Evolutionary conservation across 1,140 invertebrate genomes (phyloP).

Genomic region (Anastrepha ludens): DNA sequence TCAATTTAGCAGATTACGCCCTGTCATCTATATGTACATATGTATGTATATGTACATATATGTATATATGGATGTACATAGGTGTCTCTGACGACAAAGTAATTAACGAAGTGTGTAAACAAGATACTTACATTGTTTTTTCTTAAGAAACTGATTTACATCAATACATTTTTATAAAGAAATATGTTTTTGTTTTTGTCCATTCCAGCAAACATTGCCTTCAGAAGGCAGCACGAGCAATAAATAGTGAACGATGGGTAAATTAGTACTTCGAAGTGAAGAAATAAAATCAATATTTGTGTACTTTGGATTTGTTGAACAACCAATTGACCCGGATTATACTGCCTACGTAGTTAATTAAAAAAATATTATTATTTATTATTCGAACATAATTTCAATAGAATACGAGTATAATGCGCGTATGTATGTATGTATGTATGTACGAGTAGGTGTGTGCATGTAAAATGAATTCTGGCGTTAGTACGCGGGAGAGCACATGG

Average conservation of each 20-base stretch:
- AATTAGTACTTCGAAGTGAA: not conserved
- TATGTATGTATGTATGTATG: too few relatives aligned
- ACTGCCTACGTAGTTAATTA: not conserved
- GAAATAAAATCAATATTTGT: not conserved
- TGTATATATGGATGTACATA: not conserved
- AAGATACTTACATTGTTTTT: not conserved
- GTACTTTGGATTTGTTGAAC: not conserved
- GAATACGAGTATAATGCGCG: too few relatives aligned
- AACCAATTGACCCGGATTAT: slow-evolving; percentile 10
- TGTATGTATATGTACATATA: not conserved
- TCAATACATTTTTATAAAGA: not conserved
- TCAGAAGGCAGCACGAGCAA: not conserved
- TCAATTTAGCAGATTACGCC: too few relatives aligned
- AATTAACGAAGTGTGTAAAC: slow-evolving; percentile 28
- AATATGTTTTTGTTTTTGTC: not conserved
- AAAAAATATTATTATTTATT: too few relatives aligned
- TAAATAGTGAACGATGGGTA: not conserved
- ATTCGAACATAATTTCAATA: too few relatives aligned
- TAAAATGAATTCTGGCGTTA: too few relatives aligned
- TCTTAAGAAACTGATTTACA: not conserved
- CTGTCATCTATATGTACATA: too few relatives aligned
- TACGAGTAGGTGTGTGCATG: too few relatives aligned
- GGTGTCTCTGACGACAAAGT: not conserved
- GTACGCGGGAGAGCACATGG: too few relatives aligned
- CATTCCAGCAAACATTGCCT: not conserved